Evolutionary conservation across 2,113 vertebrate species (phyloP), one percentile per base, ranked within the genome.

Genomic region (Cnemophilus loriae): DNA sequence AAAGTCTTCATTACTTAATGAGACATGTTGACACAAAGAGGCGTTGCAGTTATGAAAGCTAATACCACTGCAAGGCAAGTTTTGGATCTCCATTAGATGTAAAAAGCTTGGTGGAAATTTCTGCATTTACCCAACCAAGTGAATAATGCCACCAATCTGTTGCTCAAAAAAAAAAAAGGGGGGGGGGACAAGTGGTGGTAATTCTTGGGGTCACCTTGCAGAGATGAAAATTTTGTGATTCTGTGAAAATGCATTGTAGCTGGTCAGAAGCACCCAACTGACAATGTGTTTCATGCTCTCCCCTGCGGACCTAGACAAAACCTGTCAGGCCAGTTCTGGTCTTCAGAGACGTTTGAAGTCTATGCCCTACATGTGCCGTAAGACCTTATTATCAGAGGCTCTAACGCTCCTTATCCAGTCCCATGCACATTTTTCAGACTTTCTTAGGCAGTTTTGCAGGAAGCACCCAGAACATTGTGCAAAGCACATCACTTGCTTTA

Each of bases 1-100:
- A 83, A 91, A 94, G 60, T 84, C 90, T 64, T 87, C 89, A 70
- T 94, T 91, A 84, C 63, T 93, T 96, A 92, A 90, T 84, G 92
- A 91, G 68, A 90, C 55, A 56, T 96, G 71, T 88, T 95, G 86
- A 95, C 89, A 96, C 71, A 78, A 83, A 83, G 59, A 94, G 77
- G 50, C 2, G 1, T 88, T 91, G 67, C 84, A 78, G 7, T 95
- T 97, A 95, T 3, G 3, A 96, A 95, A 95, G 79, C 47, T 81
- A 84, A 75, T 82, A 55, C 42, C 80, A 69, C 71, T 90, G 65
- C 57, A 87, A 91, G 94, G 79, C 93, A 90, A 73, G 55, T 74
- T 82, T 87, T 67, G n/a, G 50, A 67, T 89, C 65, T 80, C 76
- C 68, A 55, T 68, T 81, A 90, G 49, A 27, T 22, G 3, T 44